Base-by-base conservation (phyloP, 2,888 invertebrate species). In the Lampropteryx suffumata region DNA sequence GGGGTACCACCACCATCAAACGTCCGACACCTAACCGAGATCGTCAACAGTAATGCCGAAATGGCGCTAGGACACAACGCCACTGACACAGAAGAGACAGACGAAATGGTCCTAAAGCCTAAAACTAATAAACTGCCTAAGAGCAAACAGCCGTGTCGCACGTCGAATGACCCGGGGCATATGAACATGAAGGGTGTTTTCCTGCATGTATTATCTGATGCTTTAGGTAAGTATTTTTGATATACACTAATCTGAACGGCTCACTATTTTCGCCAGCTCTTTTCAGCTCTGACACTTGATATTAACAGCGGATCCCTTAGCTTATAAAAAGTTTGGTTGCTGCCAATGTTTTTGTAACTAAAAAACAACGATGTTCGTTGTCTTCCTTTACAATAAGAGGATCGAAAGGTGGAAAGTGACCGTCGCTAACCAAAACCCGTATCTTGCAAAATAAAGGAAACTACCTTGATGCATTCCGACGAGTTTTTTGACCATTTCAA, bases 121-220 rank as follows among this genome's bases (percentile, higher is more conserved):
- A 82, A 79, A 43, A 59, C 71, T 0, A 71, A 67, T 41, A 81
- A 82, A 54, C 45, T 69, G 14, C 71, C 82, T 3, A 79, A 77
- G 54, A 77, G 71, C 55, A 82, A 81, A 39, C 82, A 86, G 53
- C 75, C 82, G 0, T 71, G 73, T 46, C 65, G 68, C 35, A 55
- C 73, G 1, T 48, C 82, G 0, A 67, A 65, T 10, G 92, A 94
- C 73, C 92, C 95, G 0, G 94, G 94, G 1, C 97, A 98, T 78
- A 95, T 99, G 95, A 99, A 99, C 79, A 99, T 99, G 98, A 94
- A 97, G 45, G 99, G 99, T n/a, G 99, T 99, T n/a, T 99, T 99
- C 82, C 91, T 99, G 45, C 99, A 99, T 79, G 96, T 99, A 3
- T 85, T 99, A 28, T 98, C 99, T 37, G 99, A 99, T 89, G 99